Percentiles rank a stretch among this genome's conserved stretches.
Conservation (phyloP, 1,140 invertebrate species). For the Aporrectodea caliginosa region DNA sequence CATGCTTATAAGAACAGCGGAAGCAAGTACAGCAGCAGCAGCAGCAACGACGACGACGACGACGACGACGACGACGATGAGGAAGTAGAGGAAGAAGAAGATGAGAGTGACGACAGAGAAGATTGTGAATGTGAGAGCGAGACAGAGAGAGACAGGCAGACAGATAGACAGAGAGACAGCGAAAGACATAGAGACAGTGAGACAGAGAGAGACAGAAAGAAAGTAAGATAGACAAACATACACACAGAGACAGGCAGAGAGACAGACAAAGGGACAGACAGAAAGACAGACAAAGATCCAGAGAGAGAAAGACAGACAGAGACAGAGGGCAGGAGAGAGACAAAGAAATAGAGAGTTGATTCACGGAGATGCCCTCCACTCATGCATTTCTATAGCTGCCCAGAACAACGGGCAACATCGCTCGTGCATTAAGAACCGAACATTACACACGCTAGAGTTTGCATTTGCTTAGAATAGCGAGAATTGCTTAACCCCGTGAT, state of each 20-base stretch:
- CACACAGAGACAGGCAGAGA: background rate
- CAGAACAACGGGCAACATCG: too few species aligned
- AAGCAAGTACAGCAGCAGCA: too few species aligned
- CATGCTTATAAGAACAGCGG: too few species aligned
- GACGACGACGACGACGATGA: background rate
- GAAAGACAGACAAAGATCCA: background rate
- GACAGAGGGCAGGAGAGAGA: background rate
- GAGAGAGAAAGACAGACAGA: background rate
- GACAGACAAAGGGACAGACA: background rate
- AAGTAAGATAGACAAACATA: background rate
- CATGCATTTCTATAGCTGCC: too few species aligned
- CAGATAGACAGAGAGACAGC: background rate
- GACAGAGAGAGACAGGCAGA: background rate
- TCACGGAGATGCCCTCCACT: too few species aligned
- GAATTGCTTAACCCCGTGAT: too few species aligned
- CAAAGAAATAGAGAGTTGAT: background rate
- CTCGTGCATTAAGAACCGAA: too few species aligned
- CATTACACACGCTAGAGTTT: too few species aligned
- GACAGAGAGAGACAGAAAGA: background rate
- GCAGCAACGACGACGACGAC: too few species aligned
- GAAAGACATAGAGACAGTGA: background rate
- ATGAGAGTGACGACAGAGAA: background rate
- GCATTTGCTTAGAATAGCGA: too few species aligned
- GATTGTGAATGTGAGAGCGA: background rate
- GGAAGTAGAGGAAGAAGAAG: background rate